Conservation (phyloP, 2,888 invertebrate species). For the Sabatieria punctata region DNA sequence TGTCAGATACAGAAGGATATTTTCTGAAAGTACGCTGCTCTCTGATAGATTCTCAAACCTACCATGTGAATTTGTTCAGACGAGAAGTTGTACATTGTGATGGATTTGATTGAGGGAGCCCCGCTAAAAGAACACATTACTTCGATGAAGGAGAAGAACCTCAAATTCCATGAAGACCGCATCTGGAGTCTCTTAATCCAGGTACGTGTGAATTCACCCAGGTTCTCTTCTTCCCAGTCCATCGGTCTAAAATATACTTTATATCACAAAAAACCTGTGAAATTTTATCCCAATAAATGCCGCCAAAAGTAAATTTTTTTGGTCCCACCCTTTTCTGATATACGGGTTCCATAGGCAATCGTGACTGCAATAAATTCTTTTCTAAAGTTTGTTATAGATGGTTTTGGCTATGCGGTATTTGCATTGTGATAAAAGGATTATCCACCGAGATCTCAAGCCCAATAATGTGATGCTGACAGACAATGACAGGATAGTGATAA, state of each 20-base stretch:
- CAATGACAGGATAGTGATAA: conserved; percentile 17
- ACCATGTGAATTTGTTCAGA: conserved; percentile 14
- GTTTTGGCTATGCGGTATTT: conserved; percentile 36
- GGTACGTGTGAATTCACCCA: conserved; percentile 24
- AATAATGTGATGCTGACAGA: conserved; percentile 20
- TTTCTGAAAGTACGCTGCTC: conserved; percentile 31
- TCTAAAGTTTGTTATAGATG: too few species aligned
- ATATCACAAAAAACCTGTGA: too few species aligned
- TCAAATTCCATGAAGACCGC: conserved; percentile 32
- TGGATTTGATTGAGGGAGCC: conserved; percentile 38
- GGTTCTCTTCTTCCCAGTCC: too few species aligned
- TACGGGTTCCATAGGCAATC: too few species aligned
- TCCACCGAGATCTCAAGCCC: conserved; percentile 20
- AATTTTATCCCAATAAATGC: too few species aligned
- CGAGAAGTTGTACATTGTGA: conserved; percentile 36
- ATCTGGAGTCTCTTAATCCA: conserved; percentile 37
- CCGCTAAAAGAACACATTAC: conserved; percentile 36
- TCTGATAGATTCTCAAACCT: background rate
- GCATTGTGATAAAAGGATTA: conserved; percentile 37
- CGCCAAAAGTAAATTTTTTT: too few species aligned
- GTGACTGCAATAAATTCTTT: too few species aligned
- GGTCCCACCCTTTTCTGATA: too few species aligned
- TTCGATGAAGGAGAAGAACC: conserved; percentile 34
- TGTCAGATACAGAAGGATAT: conserved; percentile 36
- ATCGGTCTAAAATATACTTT: too few species aligned